Evolutionary conservation across 2,888 invertebrate species (phyloP).

Genomic region (Zygothrica quintamaculata): DNA sequence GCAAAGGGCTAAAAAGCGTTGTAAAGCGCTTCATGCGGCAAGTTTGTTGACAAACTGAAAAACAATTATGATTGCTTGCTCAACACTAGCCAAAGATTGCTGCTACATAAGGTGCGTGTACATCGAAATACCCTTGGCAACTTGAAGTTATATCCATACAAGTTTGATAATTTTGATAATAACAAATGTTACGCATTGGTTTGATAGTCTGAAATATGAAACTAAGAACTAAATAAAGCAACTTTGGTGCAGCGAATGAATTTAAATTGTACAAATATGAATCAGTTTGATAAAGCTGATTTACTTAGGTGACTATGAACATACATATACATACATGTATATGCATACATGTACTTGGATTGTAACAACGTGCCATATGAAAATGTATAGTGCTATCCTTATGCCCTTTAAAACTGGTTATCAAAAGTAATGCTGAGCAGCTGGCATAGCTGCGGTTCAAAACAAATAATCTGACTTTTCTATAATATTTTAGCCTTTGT

Average conservation of each 20-base stretch:
- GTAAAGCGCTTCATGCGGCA: slow-evolving; percentile 45
- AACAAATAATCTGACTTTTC: slow-evolving; percentile 26
- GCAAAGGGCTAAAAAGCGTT: no score
- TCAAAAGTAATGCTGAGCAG: slow-evolving; percentile 18
- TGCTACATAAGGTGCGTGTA: slow-evolving; percentile 18
- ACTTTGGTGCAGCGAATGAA: no score
- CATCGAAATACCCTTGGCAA: neutral
- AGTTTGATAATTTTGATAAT: slow-evolving; percentile 34
- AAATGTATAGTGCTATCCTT: no score
- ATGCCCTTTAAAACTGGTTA: neutral
- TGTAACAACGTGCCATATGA: neutral
- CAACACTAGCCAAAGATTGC: slow-evolving; percentile 50
- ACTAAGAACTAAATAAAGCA: neutral
- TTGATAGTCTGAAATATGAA: slow-evolving; percentile 3
- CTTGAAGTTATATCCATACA: slow-evolving; percentile 26
- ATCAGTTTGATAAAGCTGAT: no score
- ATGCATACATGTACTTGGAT: neutral
- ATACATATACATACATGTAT: no score
- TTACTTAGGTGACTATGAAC: no score
- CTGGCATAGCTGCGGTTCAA: slow-evolving; percentile 28
- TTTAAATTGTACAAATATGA: no score
- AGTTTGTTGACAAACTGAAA: slow-evolving; percentile 75
- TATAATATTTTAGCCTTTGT: slow-evolving; percentile 25
- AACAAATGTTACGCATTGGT: neutral
- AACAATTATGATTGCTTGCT: slow-evolving; percentile 79